Evolutionary conservation across 2,113 vertebrate species (phyloP).

Genomic region (Notarius lentiginosus): DNA sequence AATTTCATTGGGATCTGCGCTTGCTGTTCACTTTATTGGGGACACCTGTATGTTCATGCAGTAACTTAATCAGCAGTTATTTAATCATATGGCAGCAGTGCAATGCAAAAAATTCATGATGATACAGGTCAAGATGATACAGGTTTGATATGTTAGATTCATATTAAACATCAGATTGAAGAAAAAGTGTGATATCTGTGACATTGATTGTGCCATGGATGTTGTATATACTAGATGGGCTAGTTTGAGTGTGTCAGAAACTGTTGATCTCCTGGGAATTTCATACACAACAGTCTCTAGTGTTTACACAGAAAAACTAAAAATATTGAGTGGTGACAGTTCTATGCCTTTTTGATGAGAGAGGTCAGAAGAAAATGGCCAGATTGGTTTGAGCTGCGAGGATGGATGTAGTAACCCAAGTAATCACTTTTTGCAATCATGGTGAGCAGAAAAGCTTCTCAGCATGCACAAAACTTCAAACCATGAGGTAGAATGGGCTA

Average conservation of each 20-base stretch:
- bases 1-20: neutral
- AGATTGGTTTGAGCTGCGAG: neutral
- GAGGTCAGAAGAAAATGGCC: neutral
- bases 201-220: no score
- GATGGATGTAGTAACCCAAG: no score
- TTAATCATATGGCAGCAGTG: neutral
- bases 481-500: no score
- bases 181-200: no score
- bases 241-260: no score
- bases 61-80: neutral
- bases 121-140: neutral
- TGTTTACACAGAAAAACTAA: no score
- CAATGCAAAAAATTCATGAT: neutral
- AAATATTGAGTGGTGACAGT: neutral
- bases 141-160: no score
- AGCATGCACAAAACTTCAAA: no score
- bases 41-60: neutral
- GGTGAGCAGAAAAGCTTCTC: no score
- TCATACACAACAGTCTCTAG: no score
- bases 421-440: neutral
- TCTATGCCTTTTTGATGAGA: neutral
- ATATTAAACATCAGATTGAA: neutral
- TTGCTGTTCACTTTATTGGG: neutral
- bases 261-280: no score
- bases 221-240: no score